These are phyloP conservation scores for Diadumene lineata DNA, from an alignment of 92 coral and sea anemone genomes.

Conservation along the genomic window DNA sequence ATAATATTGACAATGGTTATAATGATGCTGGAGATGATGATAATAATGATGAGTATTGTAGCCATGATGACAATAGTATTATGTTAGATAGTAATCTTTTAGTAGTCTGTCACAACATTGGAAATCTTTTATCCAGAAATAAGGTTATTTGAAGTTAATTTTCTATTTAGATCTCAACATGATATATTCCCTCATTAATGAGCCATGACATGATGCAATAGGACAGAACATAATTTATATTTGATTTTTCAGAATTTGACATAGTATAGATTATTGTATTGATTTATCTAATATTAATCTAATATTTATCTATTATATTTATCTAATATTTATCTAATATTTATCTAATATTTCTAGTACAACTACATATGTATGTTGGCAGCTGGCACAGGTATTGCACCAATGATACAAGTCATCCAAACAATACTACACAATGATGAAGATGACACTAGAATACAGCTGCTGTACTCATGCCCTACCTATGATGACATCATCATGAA, in stretches of 20 bases:
- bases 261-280: too few species aligned
- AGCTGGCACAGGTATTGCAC: slow-evolving; percentile 85
- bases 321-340: too few species aligned
- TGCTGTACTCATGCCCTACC: slow-evolving; percentile 56
- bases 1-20: neutral
- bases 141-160: too few species aligned
- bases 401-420: slow-evolving; percentile 80
- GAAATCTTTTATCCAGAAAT: too few species aligned
- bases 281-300: too few species aligned
- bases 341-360: slow-evolving; percentile 39
- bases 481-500: slow-evolving; percentile 73
- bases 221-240: too few species aligned
- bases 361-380: slow-evolving; percentile 73
- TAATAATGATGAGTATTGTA: neutral
- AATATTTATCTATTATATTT: too few species aligned
- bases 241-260: too few species aligned
- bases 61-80: neutral
- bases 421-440: slow-evolving; percentile 62
- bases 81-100: neutral
- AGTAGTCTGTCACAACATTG: too few species aligned
- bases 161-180: too few species aligned
- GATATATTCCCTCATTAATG: too few species aligned
- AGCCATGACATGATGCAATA: too few species aligned
- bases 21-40: neutral
- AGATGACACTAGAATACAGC: slow-evolving; percentile 68